Conservation (phyloP, 2,113 vertebrate genomes). For the Actinemys pallida region DNA sequence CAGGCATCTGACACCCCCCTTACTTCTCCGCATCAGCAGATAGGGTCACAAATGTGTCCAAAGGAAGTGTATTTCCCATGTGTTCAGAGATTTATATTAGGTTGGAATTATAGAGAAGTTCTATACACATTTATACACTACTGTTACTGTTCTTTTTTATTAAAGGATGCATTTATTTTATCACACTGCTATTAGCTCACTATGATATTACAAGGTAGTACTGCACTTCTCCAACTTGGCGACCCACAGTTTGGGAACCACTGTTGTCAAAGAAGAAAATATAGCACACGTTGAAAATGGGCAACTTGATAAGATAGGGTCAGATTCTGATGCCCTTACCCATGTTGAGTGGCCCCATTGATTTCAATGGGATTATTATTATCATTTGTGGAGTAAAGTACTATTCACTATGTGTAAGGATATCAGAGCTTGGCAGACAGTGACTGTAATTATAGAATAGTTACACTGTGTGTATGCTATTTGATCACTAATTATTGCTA, state of each 20-base stretch:
- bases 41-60: background rate
- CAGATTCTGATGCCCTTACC: background rate
- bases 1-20: background rate
- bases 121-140: background rate
- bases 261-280: background rate
- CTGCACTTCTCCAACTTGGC: background rate
- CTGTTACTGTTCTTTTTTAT: background rate
- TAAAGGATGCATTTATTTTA: background rate
- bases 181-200: background rate
- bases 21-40: background rate
- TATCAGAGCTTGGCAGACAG: background rate
- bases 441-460: background rate
- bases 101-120: background rate
- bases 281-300: background rate
- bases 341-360: background rate
- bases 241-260: background rate
- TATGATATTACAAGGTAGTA: background rate
- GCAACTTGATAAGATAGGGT: background rate
- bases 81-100: background rate
- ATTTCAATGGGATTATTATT: background rate
- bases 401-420: background rate
- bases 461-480: background rate
- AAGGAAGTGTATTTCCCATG: background rate
- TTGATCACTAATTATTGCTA: background rate
- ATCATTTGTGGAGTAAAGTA: background rate